Evolutionary conservation across 1,140 invertebrate genomes (phyloP), one percentile per base, ranked within the genome.

Genomic region (Reticulitermes speratus): DNA sequence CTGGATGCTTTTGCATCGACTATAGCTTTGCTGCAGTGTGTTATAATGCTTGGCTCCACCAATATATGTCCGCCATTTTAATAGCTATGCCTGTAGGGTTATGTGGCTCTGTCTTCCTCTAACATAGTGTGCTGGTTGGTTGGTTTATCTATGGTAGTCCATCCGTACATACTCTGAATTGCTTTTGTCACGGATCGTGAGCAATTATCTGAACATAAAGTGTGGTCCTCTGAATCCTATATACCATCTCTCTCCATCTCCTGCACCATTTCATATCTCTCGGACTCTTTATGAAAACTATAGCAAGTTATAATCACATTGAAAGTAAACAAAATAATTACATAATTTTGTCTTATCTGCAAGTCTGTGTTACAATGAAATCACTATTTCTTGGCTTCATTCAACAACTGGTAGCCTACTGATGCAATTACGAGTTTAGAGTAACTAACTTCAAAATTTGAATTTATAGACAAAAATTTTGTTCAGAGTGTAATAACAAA

Each of bases 11-110:
- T 75, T 30, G 65, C 65, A 75, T 75, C 65, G 14, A 75, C 65
- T 75, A 75, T 75, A 75, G 65, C 65, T 30, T 75, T 75, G 65
- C 65, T 30, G 65, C 65, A 0, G 65, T 75, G 65, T 75, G 65
- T 75, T 75, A 75, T 75, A 75, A 75, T 75, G 65, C 65, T 75
- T 30, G 65, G 25, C 14, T 75, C 65, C 65, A 8, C 65, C 65
- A 30, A 75, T 75, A 75, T 75, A 75, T 75, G 65, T 75, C 65
- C 65, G 65, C 65, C 65, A 75, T 75, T 75, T 75, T 75, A 75
- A 75, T 25, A 5, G 65, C 65, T 30, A 75, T 75, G 65, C 65
- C 65, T 75, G 3, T 75, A 75, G 65, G 65, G 65, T 75, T 65
- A 65, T 12, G 1, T 65, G 16, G 59, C 59, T 65, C 59, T 65